phyloP scores from a whole-genome alignment of 1,140 invertebrate genomes.

The Zaprionus camerounensis region DNA sequence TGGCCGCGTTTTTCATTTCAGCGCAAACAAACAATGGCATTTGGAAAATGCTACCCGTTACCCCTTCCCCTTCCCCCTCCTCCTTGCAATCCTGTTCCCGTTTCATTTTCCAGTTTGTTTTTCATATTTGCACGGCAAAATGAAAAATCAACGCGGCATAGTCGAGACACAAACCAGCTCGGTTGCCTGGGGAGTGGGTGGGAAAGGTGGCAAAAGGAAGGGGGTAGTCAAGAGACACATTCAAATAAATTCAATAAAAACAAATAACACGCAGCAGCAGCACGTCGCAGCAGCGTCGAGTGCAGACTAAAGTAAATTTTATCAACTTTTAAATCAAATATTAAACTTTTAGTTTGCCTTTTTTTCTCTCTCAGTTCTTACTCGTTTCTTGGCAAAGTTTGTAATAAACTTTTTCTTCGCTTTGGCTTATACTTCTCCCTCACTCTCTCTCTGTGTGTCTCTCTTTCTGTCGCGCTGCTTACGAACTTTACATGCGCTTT shows the following conservation, averaged over 20 bases:
- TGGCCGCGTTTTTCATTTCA: slow-evolving; percentile 67
- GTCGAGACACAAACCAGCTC: slow-evolving; percentile 47
- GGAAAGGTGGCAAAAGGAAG: background rate
- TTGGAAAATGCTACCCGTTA: slow-evolving; percentile 48
- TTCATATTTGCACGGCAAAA: slow-evolving; percentile 78
- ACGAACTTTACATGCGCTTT: slow-evolving; percentile 33
- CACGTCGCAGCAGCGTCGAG: slow-evolving; percentile 57
- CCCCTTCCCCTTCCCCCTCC: slow-evolving; percentile 26
- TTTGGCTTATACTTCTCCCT: slow-evolving; percentile 29
- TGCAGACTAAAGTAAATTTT: slow-evolving; percentile 79
- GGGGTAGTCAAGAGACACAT: slow-evolving; percentile 45
- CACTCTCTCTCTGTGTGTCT: slow-evolving; percentile 42
- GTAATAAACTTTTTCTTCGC: slow-evolving; percentile 75
- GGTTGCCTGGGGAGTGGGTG: background rate
- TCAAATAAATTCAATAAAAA: slow-evolving; percentile 78
- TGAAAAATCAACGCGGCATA: slow-evolving; percentile 69
- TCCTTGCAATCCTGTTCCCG: slow-evolving; percentile 28
- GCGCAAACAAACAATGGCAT: slow-evolving; percentile 76
- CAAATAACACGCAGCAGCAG: slow-evolving; percentile 66
- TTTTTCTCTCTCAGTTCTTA: slow-evolving; percentile 17
- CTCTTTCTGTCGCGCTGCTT: slow-evolving; percentile 8
- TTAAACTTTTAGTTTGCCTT: slow-evolving; percentile 77
- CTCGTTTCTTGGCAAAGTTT: slow-evolving; percentile 60
- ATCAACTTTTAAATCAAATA: slow-evolving; percentile 83
- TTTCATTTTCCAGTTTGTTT: slow-evolving; percentile 68